phyloP scores from a whole-genome alignment of 2,888 invertebrate species.

The Tipula lateralis region DNA sequence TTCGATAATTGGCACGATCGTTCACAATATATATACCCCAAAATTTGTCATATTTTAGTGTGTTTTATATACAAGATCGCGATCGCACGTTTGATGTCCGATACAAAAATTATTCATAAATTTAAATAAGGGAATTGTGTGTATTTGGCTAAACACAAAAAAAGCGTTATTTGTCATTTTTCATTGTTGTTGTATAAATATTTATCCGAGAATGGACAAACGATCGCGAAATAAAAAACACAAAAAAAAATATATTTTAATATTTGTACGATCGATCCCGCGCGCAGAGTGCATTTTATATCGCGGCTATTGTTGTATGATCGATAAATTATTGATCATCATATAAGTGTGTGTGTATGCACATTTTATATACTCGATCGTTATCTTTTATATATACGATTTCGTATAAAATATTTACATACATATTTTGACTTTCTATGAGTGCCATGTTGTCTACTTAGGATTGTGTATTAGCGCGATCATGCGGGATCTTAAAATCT shows the following conservation, averaged over 20 bases:
- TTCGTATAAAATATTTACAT: no score
- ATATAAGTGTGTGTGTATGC: not conserved
- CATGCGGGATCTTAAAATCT: not conserved
- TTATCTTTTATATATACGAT: not conserved
- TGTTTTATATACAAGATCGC: not conserved
- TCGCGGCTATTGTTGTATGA: conserved; percentile 1
- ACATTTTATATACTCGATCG: not conserved
- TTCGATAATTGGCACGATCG: not conserved
- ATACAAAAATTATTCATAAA: conserved; percentile 12
- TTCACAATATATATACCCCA: not conserved
- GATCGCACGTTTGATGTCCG: conserved; percentile 11
- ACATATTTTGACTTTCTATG: not conserved
- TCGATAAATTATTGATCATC: conserved; percentile 15
- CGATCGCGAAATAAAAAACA: not conserved
- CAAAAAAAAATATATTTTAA: not conserved
- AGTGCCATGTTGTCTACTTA: not conserved
- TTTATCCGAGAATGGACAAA: not conserved
- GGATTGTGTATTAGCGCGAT: not conserved
- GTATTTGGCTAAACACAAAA: not conserved
- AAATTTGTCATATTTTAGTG: not conserved
- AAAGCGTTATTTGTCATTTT: conserved; percentile 2
- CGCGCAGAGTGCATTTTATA: not conserved
- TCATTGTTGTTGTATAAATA: not conserved
- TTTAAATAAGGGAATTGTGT: conserved; percentile 6
- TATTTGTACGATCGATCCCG: not conserved